Percentiles rank a stretch among this genome's conserved stretches.
phyloP scores from a whole-genome alignment of 2,888 invertebrate species.

The Rotaria sp. region DNA sequence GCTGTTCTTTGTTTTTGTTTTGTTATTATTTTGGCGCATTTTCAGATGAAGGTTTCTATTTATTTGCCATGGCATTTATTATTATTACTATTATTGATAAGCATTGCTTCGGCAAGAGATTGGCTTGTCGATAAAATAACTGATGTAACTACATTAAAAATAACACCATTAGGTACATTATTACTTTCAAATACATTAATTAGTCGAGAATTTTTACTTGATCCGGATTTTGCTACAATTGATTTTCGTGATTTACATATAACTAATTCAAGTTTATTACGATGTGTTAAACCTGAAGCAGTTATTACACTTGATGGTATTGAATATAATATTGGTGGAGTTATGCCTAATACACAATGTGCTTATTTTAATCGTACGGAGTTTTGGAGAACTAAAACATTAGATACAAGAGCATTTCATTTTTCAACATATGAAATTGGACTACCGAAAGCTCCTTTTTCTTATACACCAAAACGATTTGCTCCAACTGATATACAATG shows the following conservation, averaged over 20 bases:
- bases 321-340: slow-evolving; percentile 41
- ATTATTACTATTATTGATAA: neutral
- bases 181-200: slow-evolving; percentile 42
- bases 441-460: slow-evolving; percentile 41
- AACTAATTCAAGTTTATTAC: slow-evolving; percentile 41
- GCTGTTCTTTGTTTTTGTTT: neutral
- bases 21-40: no score
- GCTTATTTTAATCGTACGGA: slow-evolving; percentile 43
- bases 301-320: slow-evolving; percentile 42
- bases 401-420: slow-evolving; percentile 42
- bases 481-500: slow-evolving; percentile 42
- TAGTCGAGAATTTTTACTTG: slow-evolving; percentile 40
- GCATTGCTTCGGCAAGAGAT: slow-evolving; percentile 28
- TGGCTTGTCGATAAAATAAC: slow-evolving; percentile 42
- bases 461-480: slow-evolving; percentile 42
- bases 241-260: slow-evolving; percentile 41
- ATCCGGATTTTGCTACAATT: slow-evolving; percentile 42
- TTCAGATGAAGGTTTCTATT: neutral
- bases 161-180: slow-evolving; percentile 25
- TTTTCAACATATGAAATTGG: slow-evolving; percentile 35
- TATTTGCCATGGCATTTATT: neutral
- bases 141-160: slow-evolving; percentile 30
- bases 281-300: slow-evolving; percentile 42
- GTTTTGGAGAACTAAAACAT: slow-evolving; percentile 33
- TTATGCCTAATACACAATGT: slow-evolving; percentile 40